Conservation (phyloP, 2,888 invertebrate species). For the Rhaphigaster nebulosa region DNA sequence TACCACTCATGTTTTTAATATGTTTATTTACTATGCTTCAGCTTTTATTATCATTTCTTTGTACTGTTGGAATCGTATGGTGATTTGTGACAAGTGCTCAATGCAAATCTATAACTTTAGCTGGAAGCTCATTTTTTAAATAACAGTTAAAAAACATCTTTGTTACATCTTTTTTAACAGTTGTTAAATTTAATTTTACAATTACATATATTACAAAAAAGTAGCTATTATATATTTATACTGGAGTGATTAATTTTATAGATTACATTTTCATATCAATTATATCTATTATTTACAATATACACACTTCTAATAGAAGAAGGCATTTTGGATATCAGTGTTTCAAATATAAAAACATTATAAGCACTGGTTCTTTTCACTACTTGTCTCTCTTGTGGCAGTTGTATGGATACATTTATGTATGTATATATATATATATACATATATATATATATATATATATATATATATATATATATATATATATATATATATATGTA, state of each 20-base stretch:
- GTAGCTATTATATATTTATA: constrained; percentile 37
- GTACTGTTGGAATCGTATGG: constrained; percentile 20
- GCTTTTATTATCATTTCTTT: constrained; percentile 43
- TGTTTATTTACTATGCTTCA: constrained; percentile 25
- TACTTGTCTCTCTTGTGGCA: constrained; percentile 57
- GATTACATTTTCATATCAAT: constrained; percentile 39
- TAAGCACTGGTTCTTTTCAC: constrained; percentile 59
- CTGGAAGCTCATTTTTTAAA: constrained; percentile 39
- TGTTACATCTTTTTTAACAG: background rate
- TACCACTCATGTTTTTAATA: background rate
- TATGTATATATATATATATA: constrained; percentile 6
- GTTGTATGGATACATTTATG: constrained; percentile 54
- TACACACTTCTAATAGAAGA: constrained; percentile 63
- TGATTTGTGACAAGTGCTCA: constrained; percentile 43
- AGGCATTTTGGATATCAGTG: constrained; percentile 60
- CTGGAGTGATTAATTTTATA: background rate
- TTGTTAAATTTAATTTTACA: constrained; percentile 20
- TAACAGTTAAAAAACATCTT: constrained; percentile 29
- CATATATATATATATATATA: constrained; percentile 44
- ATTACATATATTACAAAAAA: constrained; percentile 31
- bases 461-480: constrained; percentile 27
- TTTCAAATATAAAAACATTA: constrained; percentile 62
- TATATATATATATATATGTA: constrained; percentile 49
- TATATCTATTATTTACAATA: constrained; percentile 57
- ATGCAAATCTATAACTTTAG: constrained; percentile 6